Evolutionary conservation across 2,113 vertebrate genomes (phyloP).

Genomic region (Calypte anna): DNA sequence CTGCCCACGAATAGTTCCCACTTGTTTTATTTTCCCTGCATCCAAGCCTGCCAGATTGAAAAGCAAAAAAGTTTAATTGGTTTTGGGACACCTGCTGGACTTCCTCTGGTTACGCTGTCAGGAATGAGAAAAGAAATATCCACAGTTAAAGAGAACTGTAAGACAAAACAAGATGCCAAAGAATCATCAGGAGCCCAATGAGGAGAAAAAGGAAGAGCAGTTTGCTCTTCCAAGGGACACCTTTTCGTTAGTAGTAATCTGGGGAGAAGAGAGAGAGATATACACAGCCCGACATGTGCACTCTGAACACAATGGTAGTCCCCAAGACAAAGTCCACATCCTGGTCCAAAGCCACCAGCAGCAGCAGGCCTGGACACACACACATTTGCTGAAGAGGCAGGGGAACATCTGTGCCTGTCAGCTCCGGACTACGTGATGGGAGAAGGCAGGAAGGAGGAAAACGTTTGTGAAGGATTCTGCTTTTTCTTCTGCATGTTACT

Average conservation of each 20-base stretch:
- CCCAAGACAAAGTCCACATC: not conserved
- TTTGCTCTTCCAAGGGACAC: not conserved
- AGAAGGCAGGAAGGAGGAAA: not conserved
- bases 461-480: not conserved
- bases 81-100: not conserved
- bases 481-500: not conserved
- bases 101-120: not conserved
- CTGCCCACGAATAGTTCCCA: slow-evolving; percentile 88
- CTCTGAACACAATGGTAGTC: not conserved
- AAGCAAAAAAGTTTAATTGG: not conserved
- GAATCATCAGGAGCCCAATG: not conserved
- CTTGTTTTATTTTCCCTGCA: slow-evolving; percentile 87
- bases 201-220: not conserved
- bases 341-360: not conserved
- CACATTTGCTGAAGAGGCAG: not conserved
- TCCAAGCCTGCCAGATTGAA: slow-evolving; percentile 86
- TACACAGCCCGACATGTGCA: not conserved
- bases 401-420: not conserved
- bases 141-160: not conserved
- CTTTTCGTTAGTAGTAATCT: not conserved
- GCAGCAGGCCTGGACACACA: not conserved
- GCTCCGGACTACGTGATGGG: not conserved
- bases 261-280: not conserved
- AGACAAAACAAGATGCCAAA: not conserved
- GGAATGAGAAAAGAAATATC: not conserved